Base-by-base conservation (phyloP, 2,888 invertebrate genomes). In the Apodemia duryi region DNA sequence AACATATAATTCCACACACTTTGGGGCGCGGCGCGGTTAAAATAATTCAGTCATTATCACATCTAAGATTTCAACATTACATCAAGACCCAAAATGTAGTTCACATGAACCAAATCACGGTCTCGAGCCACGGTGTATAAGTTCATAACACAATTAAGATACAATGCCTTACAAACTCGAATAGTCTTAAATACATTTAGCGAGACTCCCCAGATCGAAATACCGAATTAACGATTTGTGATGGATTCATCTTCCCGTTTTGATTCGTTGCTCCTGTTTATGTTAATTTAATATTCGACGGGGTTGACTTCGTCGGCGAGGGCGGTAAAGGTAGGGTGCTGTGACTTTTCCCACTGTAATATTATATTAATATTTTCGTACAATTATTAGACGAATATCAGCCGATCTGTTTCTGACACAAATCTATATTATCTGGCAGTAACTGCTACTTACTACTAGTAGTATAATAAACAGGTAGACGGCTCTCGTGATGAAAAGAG, bases 231-330 rank as follows among this genome's bases (percentile, higher is more conserved):
- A 88, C 85, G 88, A 84, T 86, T 86, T 87, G 77, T 84, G 84
- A 86, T 84, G 83, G 84, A 84, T 83, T 71, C 71, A 71, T 73
- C 73, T 72, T 84, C 60, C 32, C 60, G 84, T 85, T 88, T 88
- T 85, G 85, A 86, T 83, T 83, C 62, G 13, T 46, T 74, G 70
- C 68, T 68, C 65, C 67, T 69, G 67, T 73, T 88, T 86, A 86
- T 88, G 88, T 88, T 88, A 86, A 88, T 87, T 86, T 86, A 85
- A 86, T 82, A 84, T 75, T 73, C 76, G 74, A 71, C 77, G 77
- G 79, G 80, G 76, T 78, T 70, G 72, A 68, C 49, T 49, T 5
- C 72, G 69, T 64, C 69, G n/a, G 75, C 76, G 75, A 68, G 67
- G 65, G 64, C 29, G 62, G 60, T 29, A 60, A 60, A 60, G 60